Evolutionary conservation across 2,888 invertebrate species (phyloP).

Genomic region (Anodontia alba): DNA sequence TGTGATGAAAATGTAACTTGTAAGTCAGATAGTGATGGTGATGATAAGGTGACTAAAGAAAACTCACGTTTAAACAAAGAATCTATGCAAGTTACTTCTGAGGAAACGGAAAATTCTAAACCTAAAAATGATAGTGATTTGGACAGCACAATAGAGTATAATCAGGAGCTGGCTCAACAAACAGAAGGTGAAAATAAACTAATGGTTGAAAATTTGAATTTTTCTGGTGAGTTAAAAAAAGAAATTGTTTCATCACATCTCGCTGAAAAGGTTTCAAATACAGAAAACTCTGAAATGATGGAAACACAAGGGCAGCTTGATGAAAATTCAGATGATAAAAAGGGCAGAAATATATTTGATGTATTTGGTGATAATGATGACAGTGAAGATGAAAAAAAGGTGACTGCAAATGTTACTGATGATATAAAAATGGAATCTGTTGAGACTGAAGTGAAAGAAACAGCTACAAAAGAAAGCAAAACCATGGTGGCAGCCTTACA

Average conservation of each 20-base stretch:
- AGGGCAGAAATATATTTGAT: not conserved
- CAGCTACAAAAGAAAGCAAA: too few species aligned
- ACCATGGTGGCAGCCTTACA: too few species aligned
- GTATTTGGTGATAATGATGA: not conserved
- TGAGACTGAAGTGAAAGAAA: too few species aligned
- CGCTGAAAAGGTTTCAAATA: not conserved
- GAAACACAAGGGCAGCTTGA: not conserved
- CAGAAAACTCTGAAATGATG: not conserved
- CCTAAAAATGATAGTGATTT: constrained; percentile 11
- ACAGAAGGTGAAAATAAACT: not conserved
- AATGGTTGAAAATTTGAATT: not conserved
- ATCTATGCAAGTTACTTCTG: not conserved
- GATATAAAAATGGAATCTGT: too few species aligned
- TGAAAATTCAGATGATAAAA: not conserved
- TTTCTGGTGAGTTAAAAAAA: not conserved
- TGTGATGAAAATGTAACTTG: constrained; percentile 30
- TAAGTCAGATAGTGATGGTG: constrained; percentile 3
- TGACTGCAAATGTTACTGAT: too few species aligned
- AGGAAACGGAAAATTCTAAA: not conserved
- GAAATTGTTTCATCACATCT: not conserved
- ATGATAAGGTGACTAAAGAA: not conserved
- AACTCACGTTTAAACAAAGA: not conserved
- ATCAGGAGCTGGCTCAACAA: not conserved
- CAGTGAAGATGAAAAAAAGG: not conserved
- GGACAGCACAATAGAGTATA: constrained; percentile 2